Evolutionary conservation across 2,113 vertebrate genomes (phyloP), one percentile per base, ranked within the genome.

Genomic region (Fregetta grallaria): DNA sequence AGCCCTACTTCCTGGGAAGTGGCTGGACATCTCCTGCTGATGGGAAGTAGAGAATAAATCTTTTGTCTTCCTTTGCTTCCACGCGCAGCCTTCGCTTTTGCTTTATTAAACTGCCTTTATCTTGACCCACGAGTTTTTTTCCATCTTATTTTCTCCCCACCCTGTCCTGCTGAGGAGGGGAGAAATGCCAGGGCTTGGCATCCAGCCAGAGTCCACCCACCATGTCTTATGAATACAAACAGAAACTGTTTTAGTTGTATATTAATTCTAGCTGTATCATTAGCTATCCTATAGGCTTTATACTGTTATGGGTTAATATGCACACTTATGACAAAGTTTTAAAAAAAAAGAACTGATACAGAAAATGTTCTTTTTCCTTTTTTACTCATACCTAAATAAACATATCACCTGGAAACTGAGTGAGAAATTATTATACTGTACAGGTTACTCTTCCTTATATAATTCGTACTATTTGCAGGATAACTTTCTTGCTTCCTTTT

Each of bases 11-110:
- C 15, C 20, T 1, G 1, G 13, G 25, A 68, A 68, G 45, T 36
- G 36, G n/a, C 45, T 20, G 20, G 30, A 42, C 16, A 68, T 50
- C 8, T 0, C 30, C 62, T 44, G 63, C 25, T 67, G 19, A 30
- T 36, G 32, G 25, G 63, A 68, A 77, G 8, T 13, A 36, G 32
- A 70, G 53, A 32, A 61, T 61, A 61, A 26, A 61, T 36, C 23
- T 61, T 61, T 26, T 36, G n/a, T 44, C 52, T 87, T 42, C 19
- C 30, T 59, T 50, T 50, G 10, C 20, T 76, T 50, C 73, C 4
- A 14, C 7, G 4, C 3, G 5, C 1, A 0, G 13, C 4, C 32
- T 44, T 52, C 38, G 10, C 13, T 58, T 67, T 75, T 58, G 19
- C 36, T 71, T 59, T 62, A 32, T 62, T 38, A 62, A 78, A 78